These are phyloP conservation scores for Synanthedon formicaeformis DNA, from an alignment of 2,888 invertebrate species.

Conservation along the genomic window DNA sequence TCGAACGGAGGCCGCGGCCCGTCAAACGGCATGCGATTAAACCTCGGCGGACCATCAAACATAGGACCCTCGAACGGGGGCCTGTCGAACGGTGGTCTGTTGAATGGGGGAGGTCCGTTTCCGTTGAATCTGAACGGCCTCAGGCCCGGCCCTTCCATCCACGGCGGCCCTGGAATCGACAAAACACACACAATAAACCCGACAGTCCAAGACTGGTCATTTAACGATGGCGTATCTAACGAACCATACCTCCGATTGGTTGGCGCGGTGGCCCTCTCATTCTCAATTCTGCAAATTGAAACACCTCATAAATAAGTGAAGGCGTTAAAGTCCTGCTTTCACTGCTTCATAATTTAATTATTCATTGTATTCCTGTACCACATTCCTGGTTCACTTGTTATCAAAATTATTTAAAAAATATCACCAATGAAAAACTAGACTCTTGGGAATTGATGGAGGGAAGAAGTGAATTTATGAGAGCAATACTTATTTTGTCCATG, in stretches of 20 bases:
- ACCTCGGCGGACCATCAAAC: constrained; percentile 30
- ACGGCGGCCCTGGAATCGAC: constrained; percentile 38
- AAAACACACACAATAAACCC: neutral
- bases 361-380: no score
- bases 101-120: constrained; percentile 41
- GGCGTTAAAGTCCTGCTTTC: neutral
- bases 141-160: constrained; percentile 52
- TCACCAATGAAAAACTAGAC: no score
- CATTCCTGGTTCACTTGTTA: no score
- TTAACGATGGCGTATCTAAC: neutral
- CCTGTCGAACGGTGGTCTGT: constrained; percentile 33
- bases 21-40: constrained; percentile 38
- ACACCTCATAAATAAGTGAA: constrained; percentile 15
- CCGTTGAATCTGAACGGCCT: constrained; percentile 55
- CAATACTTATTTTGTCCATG: no score
- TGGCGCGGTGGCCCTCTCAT: constrained; percentile 57
- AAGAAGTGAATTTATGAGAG: no score
- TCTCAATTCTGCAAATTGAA: constrained; percentile 58
- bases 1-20: constrained; percentile 17
- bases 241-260: constrained; percentile 47
- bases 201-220: neutral
- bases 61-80: constrained; percentile 36
- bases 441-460: no score
- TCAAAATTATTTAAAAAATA: no score
- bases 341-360: no score